Percentiles rank a stretch among this genome's conserved stretches.
Conservation (phyloP, 2,797 vertebrate species). For the Channa striata region DNA sequence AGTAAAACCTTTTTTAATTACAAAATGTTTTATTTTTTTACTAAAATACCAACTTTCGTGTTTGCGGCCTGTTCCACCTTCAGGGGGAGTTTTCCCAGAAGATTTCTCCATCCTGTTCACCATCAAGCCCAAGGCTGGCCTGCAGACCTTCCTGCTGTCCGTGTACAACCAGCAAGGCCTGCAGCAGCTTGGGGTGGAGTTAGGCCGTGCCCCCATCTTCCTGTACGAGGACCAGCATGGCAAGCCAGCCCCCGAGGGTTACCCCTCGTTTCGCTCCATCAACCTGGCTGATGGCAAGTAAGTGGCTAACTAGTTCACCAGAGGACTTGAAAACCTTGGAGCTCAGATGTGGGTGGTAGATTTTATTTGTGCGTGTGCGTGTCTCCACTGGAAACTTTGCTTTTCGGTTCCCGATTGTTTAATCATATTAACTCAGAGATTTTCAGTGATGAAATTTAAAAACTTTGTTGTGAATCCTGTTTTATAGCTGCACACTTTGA, state of each 20-base stretch:
- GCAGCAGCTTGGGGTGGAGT: slow-evolving; percentile 96
- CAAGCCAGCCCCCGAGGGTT: slow-evolving; percentile 94
- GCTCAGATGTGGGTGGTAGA: slow-evolving; percentile 28
- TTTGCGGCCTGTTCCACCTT: slow-evolving; percentile 37
- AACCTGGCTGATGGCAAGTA: slow-evolving; percentile 97
- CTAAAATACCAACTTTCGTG: slow-evolving; percentile 8
- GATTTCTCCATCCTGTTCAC: slow-evolving; percentile 98
- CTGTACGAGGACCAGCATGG: slow-evolving; percentile 96
- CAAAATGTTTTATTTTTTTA: slow-evolving; percentile 13
- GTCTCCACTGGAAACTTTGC: slow-evolving; percentile 2
- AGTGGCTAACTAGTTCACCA: slow-evolving; percentile 72
- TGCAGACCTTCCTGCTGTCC: slow-evolving; percentile 95
- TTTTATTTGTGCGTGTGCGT: background rate
- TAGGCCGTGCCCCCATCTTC: slow-evolving; percentile 94
- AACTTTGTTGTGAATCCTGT: slow-evolving; percentile 16
- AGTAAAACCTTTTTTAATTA: slow-evolving; percentile 13
- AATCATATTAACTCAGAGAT: background rate
- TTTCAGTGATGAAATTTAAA: slow-evolving; percentile 5
- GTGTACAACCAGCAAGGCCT: slow-evolving; percentile 95
- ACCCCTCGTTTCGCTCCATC: slow-evolving; percentile 94
- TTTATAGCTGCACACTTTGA: slow-evolving; percentile 19
- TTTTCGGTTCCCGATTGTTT: background rate
- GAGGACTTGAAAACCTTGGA: slow-evolving; percentile 16
- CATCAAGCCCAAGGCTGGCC: slow-evolving; percentile 93
- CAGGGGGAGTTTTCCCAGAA: slow-evolving; percentile 93